Evolutionary conservation across 1,140 invertebrate genomes (phyloP).

Genomic region (Procambarus virginalis): DNA sequence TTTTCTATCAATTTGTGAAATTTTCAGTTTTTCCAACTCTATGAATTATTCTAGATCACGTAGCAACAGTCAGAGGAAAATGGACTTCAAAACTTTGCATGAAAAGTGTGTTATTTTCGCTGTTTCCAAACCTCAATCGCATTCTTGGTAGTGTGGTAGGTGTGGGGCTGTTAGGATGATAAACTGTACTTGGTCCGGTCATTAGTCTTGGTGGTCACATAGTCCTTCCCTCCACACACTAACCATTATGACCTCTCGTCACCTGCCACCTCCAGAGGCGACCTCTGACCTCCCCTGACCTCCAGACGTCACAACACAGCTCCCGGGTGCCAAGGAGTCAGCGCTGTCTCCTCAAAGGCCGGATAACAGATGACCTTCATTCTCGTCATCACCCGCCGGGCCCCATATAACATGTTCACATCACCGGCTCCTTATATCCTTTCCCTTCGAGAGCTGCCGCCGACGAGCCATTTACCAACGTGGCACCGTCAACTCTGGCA

Average conservation of each 20-base stretch:
- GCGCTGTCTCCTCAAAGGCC: background rate
- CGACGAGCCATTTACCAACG: background rate
- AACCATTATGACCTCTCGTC: background rate
- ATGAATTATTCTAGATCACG: no score
- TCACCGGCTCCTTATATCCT: no score
- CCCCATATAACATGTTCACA: no score
- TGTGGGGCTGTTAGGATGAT: no score
- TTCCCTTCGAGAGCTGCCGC: background rate
- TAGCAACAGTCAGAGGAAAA: no score
- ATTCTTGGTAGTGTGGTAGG: no score
- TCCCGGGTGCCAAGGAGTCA: background rate
- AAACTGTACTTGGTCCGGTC: background rate
- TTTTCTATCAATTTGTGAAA: no score
- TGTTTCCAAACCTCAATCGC: no score
- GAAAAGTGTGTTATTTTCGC: no score
- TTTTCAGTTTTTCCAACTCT: no score
- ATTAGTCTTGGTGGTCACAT: background rate
- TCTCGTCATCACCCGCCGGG: background rate
- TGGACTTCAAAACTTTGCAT: no score
- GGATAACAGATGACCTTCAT: background rate
- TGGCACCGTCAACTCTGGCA: conserved; percentile 21
- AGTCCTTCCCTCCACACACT: background rate
- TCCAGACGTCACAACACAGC: background rate
- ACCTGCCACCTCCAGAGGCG: background rate
- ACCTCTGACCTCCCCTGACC: background rate